phyloP scores from a whole-genome alignment of 2,888 invertebrate species.

The Phaedon cochleariae region DNA sequence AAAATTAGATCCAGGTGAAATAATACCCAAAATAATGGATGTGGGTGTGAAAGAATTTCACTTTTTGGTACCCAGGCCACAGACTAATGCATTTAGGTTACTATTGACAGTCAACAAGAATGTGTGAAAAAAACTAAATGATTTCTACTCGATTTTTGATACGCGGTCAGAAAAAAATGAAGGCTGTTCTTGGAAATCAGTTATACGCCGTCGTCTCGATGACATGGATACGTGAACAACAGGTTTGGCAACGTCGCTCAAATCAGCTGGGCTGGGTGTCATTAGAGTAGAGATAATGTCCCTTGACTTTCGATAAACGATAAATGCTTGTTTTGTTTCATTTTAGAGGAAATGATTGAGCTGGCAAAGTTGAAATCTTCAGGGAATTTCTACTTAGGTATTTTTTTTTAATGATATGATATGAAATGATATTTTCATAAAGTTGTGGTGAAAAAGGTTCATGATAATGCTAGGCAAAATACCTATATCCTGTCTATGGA shows the following conservation, averaged over 20 bases:
- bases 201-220: not conserved
- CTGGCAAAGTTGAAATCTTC: not conserved
- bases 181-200: not conserved
- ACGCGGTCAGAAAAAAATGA: not conserved
- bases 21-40: conserved; percentile 21
- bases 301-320: not conserved
- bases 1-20: conserved; percentile 27
- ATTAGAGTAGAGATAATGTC: not conserved
- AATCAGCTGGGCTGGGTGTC: conserved; percentile 33
- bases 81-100: not conserved
- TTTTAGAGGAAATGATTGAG: not conserved
- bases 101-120: not conserved
- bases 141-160: not conserved
- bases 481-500: too few relatives aligned
- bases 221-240: not conserved
- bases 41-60: conserved; percentile 34
- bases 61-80: conserved; percentile 5
- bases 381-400: too few relatives aligned
- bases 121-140: not conserved
- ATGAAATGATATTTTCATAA: too few relatives aligned
- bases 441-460: too few relatives aligned
- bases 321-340: not conserved
- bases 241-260: conserved; percentile 18
- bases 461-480: too few relatives aligned
- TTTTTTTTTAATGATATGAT: too few relatives aligned